Evolutionary conservation across 2,797 vertebrate genomes (phyloP).

Genomic region (Anniella stebbinsi): DNA sequence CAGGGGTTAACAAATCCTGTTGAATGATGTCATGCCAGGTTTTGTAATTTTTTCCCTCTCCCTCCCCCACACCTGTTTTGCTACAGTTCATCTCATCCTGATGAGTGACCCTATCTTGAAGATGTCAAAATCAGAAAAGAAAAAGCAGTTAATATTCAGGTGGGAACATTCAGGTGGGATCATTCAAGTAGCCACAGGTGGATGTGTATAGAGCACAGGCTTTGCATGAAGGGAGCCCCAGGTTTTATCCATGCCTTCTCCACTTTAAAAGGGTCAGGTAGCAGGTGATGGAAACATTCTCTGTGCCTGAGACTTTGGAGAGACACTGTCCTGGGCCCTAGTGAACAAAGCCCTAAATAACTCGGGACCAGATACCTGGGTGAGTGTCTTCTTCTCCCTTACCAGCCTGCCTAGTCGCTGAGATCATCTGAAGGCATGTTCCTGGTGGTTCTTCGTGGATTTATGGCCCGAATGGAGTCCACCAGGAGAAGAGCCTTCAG

Average conservation of each 20-base stretch:
- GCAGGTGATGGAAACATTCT: neutral
- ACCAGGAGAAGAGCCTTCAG: no score
- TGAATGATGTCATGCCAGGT: neutral
- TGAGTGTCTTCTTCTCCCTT: no score
- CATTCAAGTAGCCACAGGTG: conserved; percentile 18
- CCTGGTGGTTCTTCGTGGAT: no score
- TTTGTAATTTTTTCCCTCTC: neutral
- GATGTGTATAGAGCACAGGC: conserved; percentile 19
- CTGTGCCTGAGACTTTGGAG: neutral
- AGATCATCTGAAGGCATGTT: no score
- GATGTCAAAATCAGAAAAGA: neutral
- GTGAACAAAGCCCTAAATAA: no score
- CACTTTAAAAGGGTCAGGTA: neutral
- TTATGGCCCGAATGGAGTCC: no score
- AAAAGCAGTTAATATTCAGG: neutral
- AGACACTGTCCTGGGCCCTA: neutral
- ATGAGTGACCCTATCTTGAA: rapidly evolving
- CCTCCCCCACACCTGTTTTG: rapidly evolving
- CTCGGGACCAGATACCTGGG: no score
- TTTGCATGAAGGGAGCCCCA: no score
- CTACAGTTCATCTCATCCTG: neutral
- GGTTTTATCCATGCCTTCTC: neutral
- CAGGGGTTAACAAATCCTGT: neutral
- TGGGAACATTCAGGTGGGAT: neutral
- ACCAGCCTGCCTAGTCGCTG: no score